phyloP scores from a whole-genome alignment of 1,140 invertebrate genomes.

The Oncopeltus fasciatus region DNA sequence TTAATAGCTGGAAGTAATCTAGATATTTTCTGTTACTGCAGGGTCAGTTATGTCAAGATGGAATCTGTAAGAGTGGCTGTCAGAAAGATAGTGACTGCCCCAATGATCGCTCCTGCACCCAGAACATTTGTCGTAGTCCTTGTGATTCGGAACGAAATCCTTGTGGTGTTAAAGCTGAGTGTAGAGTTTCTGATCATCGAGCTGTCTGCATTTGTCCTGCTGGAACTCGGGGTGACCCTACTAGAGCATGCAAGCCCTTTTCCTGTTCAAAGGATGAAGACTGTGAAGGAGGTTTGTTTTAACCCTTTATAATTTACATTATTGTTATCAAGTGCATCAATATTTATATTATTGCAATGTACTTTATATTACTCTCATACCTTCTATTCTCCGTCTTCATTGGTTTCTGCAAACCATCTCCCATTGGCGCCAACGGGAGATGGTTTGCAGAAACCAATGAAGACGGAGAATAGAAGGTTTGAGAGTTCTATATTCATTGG shows the following conservation, averaged over 20 bases:
- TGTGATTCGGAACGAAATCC: conserved; percentile 42
- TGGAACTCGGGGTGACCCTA: conserved; percentile 43
- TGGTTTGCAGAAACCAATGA: too few relatives aligned
- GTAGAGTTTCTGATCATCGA: conserved; percentile 55
- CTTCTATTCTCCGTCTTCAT: too few relatives aligned
- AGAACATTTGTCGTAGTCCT: conserved; percentile 59
- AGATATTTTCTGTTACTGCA: too few relatives aligned
- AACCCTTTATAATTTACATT: too few relatives aligned
- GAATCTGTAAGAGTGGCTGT: conserved; percentile 57
- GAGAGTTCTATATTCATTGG: too few relatives aligned
- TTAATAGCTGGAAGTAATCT: too few relatives aligned
- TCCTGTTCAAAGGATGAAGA: conserved; percentile 64
- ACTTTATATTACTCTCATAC: too few relatives aligned
- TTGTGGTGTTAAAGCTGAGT: conserved; percentile 61
- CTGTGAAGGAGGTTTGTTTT: conserved; percentile 43
- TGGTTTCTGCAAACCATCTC: too few relatives aligned
- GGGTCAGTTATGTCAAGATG: conserved; percentile 47
- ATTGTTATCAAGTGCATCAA: too few relatives aligned
- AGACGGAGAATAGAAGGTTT: too few relatives aligned
- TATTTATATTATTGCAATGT: too few relatives aligned
- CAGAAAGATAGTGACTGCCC: conserved; percentile 64
- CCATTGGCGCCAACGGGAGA: too few relatives aligned
- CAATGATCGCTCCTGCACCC: conserved; percentile 55
- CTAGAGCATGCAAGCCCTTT: conserved; percentile 32
- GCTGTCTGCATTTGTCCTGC: conserved; percentile 74